Evolutionary conservation across 2,888 invertebrate genomes (phyloP), one percentile per base, ranked within the genome.

Genomic region (Lampropteryx suffumata): DNA sequence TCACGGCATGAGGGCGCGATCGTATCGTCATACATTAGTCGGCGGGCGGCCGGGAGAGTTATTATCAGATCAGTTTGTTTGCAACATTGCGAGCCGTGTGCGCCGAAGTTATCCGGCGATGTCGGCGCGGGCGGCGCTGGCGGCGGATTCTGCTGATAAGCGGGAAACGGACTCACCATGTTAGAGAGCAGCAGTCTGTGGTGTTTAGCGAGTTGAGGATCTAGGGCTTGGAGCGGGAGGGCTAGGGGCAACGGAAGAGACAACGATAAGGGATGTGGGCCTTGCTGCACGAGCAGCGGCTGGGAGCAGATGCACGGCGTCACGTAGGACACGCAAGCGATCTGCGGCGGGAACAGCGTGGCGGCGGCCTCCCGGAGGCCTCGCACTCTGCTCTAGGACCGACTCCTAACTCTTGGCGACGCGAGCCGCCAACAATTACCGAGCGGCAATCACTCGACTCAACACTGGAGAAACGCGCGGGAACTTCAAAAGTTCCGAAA

Each of bases 261-360:
- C 74, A 86, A 69, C 62, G 81, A 82, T 67, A 85, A 81, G 64
- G 84, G 84, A 72, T 83, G 86, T 71, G 79, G 82, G 61, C 76
- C 82, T 78, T 74, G 84, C 83, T 84, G 90, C 84, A 88, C 82
- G 82, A 78, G 71, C 76, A 86, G 79, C 74, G 84, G 84, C 74
- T 83, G 84, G 79, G 88, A 89, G 81, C 89, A 90, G 76, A 83
- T 81, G 84, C 89, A 89, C 81, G 84, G 85, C 83, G 84, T 84
- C 82, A 85, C 90, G 86, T 90, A 88, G 81, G 89, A 83, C 84
- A 88, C 90, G 83, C 90, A 89, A 84, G 87, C 88, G 67, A 88
- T 85, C 90, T 88, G 90, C 90, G 89, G 89, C 83, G 89, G 85
- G 86, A 90, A 90, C 90, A 90, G 89, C 88, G 89, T 89, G 90